These are phyloP conservation scores for Hymenopus coronatus DNA, from an alignment of 2,888 invertebrate genomes.

Conservation along the genomic window DNA sequence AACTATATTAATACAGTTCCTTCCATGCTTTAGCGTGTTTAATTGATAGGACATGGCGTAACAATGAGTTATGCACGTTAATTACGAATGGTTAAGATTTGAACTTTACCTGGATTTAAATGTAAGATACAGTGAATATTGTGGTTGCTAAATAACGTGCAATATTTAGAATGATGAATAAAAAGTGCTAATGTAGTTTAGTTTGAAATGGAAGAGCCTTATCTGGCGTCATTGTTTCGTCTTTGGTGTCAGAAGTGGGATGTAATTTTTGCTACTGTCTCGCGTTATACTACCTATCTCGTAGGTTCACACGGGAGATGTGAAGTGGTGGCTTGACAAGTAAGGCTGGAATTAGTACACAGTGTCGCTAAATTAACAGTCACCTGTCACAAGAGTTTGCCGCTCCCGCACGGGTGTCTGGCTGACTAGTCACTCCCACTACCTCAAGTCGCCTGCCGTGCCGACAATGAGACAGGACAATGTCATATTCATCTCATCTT, in stretches of 20 bases:
- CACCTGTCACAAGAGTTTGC: slow-evolving; percentile 43
- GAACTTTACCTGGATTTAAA: too few relatives aligned
- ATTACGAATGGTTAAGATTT: too few relatives aligned
- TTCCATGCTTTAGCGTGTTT: too few relatives aligned
- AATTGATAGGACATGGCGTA: too few relatives aligned
- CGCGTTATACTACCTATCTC: not conserved
- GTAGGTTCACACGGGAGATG: not conserved
- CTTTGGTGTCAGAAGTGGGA: not conserved
- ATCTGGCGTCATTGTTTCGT: not conserved
- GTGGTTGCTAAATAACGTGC: not conserved
- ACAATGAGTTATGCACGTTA: too few relatives aligned
- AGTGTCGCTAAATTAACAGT: slow-evolving; percentile 46
- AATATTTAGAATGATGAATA: not conserved
- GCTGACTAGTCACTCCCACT: slow-evolving; percentile 22
- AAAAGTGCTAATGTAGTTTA: not conserved
- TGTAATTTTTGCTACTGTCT: not conserved
- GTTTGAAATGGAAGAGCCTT: not conserved
- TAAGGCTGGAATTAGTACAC: slow-evolving; percentile 42
- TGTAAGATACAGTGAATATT: not conserved
- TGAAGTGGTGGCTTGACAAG: slow-evolving; percentile 20
- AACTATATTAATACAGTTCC: too few relatives aligned
- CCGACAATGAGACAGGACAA: slow-evolving; percentile 23
- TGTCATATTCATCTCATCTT: slow-evolving; percentile 23
- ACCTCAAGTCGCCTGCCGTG: slow-evolving; percentile 9
- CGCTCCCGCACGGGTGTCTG: slow-evolving; percentile 15